Base-by-base conservation (phyloP, 2,797 vertebrate species). In the Phataginus tricuspis region DNA sequence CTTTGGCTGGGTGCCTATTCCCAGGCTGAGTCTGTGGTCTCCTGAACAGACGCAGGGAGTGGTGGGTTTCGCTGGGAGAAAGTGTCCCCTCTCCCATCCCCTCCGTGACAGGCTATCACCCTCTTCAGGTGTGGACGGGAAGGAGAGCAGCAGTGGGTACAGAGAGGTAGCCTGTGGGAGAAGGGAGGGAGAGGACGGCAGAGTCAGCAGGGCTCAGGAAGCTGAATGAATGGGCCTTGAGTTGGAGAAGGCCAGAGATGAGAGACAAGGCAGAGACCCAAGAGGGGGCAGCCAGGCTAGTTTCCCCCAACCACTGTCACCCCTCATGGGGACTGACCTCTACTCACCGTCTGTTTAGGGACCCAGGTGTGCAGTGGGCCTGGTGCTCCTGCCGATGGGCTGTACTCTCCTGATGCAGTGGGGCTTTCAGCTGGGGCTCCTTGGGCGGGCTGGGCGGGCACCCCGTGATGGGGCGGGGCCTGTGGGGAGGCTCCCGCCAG, bases 381-480 rank as follows among this genome's bases (percentile, higher is more conserved):
- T 6, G 21, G 83, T 42, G 89, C 89, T 97, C 79, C 92, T 90
- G 96, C 61, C 1, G n/a, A 94, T 49, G 80, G 77, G 25, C 96
- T 3, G 2, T 15, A 42, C 93, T 95, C 75, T 77, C 55, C 90
- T n/a, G 97, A 72, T 68, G 72, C 69, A 0, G 37, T 37, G 31
- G 75, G 82, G 49, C 91, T 95, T 51, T 92, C 49, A 42, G 91
- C 91, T 5, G 2, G 49, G 80, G 59, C 75, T 96, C 96, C 80
- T 4, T 85, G 71, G 85, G 91, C 34, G 2, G 51, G 74, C 93
- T 88, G 1, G 68, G 39, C 5, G 18, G 87, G 90, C 82, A 90
- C 98, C 75, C 96, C 25, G 74, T 82, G 78, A 98, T 97, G 98
- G 98, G 98, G 98, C 97, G 98, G 98, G 96, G 98, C 97, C 97